phyloP scores from a whole-genome alignment of 1,140 invertebrate genomes.

The Cydia strobilella region DNA sequence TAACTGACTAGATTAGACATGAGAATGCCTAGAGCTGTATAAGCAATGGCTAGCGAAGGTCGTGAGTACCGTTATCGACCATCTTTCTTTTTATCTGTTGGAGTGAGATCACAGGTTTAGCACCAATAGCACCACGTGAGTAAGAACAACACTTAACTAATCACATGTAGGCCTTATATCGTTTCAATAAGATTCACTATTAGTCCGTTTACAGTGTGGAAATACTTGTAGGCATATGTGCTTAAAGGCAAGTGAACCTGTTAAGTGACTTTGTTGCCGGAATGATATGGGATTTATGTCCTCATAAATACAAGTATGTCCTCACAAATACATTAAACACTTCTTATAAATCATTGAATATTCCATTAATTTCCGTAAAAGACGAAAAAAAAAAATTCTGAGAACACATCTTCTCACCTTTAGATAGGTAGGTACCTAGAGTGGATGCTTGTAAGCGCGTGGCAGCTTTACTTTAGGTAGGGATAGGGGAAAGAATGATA shows the following conservation, averaged over 20 bases:
- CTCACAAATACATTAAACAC: too few species aligned
- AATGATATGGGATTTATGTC: not conserved
- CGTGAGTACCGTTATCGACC: not conserved
- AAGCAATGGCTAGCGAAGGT: not conserved
- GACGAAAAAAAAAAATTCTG: too few species aligned
- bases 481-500: too few species aligned
- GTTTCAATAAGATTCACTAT: not conserved
- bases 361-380: too few species aligned
- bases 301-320: too few species aligned
- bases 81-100: not conserved
- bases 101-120: constrained; percentile 1
- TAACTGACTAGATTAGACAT: not conserved
- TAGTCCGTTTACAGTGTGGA: not conserved
- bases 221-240: not conserved
- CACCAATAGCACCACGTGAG: not conserved
- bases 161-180: not conserved
- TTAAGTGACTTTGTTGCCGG: not conserved
- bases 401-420: too few species aligned
- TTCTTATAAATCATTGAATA: too few species aligned
- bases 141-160: not conserved
- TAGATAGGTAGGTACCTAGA: too few species aligned
- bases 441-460: too few species aligned
- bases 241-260: not conserved
- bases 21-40: not conserved
- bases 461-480: too few species aligned